Conservation (phyloP, 1,140 invertebrate genomes). For the Bicyclus anynana region DNA sequence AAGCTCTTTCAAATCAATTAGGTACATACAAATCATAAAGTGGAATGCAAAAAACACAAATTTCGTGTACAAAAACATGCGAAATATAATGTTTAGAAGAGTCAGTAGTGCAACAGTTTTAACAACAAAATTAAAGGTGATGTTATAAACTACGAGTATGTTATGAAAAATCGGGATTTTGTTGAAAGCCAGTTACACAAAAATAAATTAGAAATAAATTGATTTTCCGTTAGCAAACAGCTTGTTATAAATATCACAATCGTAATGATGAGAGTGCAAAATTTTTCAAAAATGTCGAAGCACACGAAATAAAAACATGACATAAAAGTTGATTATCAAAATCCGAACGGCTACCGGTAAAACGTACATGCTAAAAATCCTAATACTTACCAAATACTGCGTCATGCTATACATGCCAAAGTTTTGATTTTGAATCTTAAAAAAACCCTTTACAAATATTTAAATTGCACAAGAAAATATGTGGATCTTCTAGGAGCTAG, state of each 20-base stretch:
- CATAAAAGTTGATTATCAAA: constrained; percentile 18
- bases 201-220: too few relatives aligned
- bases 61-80: too few relatives aligned
- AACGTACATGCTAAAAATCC: constrained; percentile 13
- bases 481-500: too few relatives aligned
- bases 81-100: too few relatives aligned
- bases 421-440: not conserved
- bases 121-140: not conserved
- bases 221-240: not conserved
- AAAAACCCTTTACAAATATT: not conserved
- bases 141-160: too few relatives aligned
- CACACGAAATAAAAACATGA: constrained; percentile 17
- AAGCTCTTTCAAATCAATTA: constrained; percentile 15
- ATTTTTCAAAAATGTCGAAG: constrained; percentile 11
- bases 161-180: too few relatives aligned
- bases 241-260: constrained; percentile 26
- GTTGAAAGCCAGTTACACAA: too few relatives aligned
- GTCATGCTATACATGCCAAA: not conserved
- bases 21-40: not conserved
- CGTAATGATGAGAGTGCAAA: constrained; percentile 18
- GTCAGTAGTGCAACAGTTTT: too few relatives aligned
- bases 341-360: not conserved
- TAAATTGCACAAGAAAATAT: too few relatives aligned
- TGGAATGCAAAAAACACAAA: not conserved
- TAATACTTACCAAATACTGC: constrained; percentile 10